Conservation (phyloP, 1,140 invertebrate genomes). For the Neuroterus valhalla region DNA sequence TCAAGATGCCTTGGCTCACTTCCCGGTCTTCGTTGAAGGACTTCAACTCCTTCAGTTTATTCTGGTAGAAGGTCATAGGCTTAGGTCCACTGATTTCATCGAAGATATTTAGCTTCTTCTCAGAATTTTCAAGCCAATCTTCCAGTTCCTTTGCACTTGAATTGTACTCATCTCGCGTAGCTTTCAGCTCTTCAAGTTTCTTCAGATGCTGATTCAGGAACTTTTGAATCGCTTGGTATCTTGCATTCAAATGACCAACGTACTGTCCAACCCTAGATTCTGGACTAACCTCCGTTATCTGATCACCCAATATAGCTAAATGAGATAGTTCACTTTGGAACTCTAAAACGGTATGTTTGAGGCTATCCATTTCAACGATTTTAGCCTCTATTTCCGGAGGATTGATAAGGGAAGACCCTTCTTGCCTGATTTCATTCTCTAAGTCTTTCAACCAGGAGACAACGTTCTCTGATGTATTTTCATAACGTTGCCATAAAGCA, state of each 20-base stretch:
- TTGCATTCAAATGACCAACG: conserved; percentile 83
- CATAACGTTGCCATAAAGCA: conserved; percentile 87
- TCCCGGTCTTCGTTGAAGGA: conserved; percentile 84
- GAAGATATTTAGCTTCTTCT: conserved; percentile 82
- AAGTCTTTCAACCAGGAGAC: conserved; percentile 90
- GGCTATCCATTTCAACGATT: conserved; percentile 80
- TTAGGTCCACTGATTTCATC: conserved; percentile 80
- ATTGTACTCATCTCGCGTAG: conserved; percentile 81
- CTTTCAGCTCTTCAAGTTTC: conserved; percentile 81
- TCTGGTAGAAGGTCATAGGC: conserved; percentile 80
- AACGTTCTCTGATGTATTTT: conserved; percentile 84
- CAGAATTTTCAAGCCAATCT: conserved; percentile 86
- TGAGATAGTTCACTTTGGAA: conserved; percentile 82
- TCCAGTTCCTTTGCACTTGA: conserved; percentile 82
- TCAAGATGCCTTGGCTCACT: conserved; percentile 85
- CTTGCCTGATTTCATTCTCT: conserved; percentile 85
- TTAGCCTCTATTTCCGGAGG: conserved; percentile 83
- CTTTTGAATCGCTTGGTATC: conserved; percentile 86
- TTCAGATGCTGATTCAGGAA: conserved; percentile 82
- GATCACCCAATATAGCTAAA: conserved; percentile 81
- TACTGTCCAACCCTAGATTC: conserved; percentile 89
- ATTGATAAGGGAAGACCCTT: conserved; percentile 83
- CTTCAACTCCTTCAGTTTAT: conserved; percentile 85
- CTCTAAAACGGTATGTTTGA: conserved; percentile 79
- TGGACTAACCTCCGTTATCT: conserved; percentile 83